Evolutionary conservation across 2,888 invertebrate species (phyloP), one percentile per base, ranked within the genome.

Genomic region (Sphinx pinastri): DNA sequence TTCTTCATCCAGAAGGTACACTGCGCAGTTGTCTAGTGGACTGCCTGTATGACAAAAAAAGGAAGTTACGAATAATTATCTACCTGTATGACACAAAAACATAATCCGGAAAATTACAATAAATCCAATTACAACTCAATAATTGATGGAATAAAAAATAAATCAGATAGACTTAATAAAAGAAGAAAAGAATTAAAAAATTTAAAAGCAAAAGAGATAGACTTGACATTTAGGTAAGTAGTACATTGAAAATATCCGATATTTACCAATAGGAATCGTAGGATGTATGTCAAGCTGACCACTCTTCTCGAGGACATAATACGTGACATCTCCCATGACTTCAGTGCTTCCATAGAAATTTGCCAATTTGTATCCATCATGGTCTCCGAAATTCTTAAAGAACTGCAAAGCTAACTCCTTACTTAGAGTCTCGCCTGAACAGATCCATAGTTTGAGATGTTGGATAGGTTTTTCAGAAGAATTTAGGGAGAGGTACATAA

Each of bases 271-370:
- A 2, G 98, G 98, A 68, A 98, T 95, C 77, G 97, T 97, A 11
- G 95, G 95, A 71, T 95, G 91, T 71, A 93, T 86, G 73, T 95
- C 94, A 71, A 97, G 80, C 75, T 97, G 96, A 6, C 93, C 94
- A 14, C 90, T 83, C 68, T 93, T 95, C 71, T 95, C 95, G 78
- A 98, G 93, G 0, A 96, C 94, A 77, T 96, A 96, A 81, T 95
- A 98, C 0, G 98, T 98, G 2, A 98, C 98, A 84, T 98, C 98
- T 0, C 98, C 98, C 97, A 98, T 98, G 0, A 98, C 96, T 87
- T 98, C 98, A 0, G 98, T 98, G 76, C 98, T 98, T 0, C 98
- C 98, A 81, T 98, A 98, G 83, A 98, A 98, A 84, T 98, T 98
- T 69, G 97, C 97, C 57, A 98, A 89, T 16, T 95, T 93, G 73